Percentiles rank a stretch among this genome's conserved stretches.
phyloP scores from a whole-genome alignment of 2,113 vertebrate species.

The Tetrao urogallus region DNA sequence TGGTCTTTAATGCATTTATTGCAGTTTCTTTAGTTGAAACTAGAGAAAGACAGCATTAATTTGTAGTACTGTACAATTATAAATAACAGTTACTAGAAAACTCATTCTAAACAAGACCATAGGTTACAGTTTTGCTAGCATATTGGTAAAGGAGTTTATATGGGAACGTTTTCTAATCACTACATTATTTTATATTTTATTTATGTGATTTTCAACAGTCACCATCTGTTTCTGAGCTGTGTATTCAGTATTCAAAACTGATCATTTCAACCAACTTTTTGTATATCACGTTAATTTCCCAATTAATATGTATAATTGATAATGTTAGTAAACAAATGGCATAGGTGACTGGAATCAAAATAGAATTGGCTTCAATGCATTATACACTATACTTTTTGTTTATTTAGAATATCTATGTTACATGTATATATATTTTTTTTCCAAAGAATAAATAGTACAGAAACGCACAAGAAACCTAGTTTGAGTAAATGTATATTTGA shows the following conservation, averaged over 20 bases:
- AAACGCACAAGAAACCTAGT: not conserved
- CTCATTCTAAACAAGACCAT: not conserved
- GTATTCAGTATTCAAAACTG: not conserved
- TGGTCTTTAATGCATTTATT: not conserved
- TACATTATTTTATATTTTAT: not conserved
- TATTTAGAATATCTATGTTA: not conserved
- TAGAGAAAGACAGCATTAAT: not conserved
- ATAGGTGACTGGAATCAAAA: not conserved
- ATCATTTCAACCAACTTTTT: not conserved
- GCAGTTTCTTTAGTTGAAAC: not conserved
- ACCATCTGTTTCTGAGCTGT: not conserved
- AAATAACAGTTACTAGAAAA: not conserved
- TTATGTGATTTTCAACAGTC: slow-evolving; percentile 20
- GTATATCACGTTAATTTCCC: not conserved
- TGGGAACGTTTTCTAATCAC: not conserved
- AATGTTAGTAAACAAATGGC: slow-evolving; percentile 8
- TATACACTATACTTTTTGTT: not conserved
- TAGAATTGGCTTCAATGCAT: not conserved
- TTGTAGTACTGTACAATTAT: not conserved
- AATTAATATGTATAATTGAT: slow-evolving; percentile 12
- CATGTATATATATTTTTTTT: not conserved
- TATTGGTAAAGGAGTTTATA: not conserved
- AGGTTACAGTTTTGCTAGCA: not conserved
- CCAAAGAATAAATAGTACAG: not conserved
- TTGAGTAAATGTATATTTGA: not conserved